A percentile compares a stretch with the other conserved stretches of the same genome.
These are phyloP conservation scores for Brachystomella parvula DNA, from an alignment of 1,140 invertebrate genomes.

Conservation along the genomic window DNA sequence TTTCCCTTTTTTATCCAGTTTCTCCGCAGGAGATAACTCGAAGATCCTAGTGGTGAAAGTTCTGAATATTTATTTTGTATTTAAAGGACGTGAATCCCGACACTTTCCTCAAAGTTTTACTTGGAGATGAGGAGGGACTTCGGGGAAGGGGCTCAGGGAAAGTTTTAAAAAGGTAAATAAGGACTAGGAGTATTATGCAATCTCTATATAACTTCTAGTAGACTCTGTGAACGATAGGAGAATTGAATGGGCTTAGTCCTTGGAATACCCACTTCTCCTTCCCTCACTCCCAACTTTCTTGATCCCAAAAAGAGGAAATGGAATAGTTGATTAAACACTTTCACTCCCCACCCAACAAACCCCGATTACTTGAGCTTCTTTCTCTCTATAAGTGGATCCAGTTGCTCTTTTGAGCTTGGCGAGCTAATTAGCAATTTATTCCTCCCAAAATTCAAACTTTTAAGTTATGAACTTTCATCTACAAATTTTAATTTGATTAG, in stretches of 20 bases:
- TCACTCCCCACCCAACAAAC: background rate
- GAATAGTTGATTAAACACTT: slow-evolving; percentile 36
- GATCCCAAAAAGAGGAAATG: slow-evolving; percentile 18
- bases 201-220: too few species aligned
- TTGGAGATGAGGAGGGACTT: slow-evolving; percentile 47
- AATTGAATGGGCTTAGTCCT: background rate
- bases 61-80: slow-evolving; percentile 12
- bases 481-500: slow-evolving; percentile 8
- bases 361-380: too few species aligned
- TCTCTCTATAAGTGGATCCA: background rate
- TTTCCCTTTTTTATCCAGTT: background rate
- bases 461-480: background rate
- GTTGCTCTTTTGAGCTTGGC: background rate
- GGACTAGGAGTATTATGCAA: background rate
- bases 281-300: background rate
- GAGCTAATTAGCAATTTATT: slow-evolving; percentile 7
- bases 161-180: slow-evolving; percentile 49
- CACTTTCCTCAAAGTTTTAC: slow-evolving; percentile 52
- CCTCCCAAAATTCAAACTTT: background rate
- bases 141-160: slow-evolving; percentile 48
- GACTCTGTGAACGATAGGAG: background rate
- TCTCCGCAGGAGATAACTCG: too few species aligned
- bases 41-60: background rate
- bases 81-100: slow-evolving; percentile 49
- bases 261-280: background rate